A percentile compares a stretch with the other conserved stretches of the same genome.
These are phyloP conservation scores for Drosophila birchii DNA, from an alignment of 2,888 invertebrate species.

Conservation along the genomic window DNA sequence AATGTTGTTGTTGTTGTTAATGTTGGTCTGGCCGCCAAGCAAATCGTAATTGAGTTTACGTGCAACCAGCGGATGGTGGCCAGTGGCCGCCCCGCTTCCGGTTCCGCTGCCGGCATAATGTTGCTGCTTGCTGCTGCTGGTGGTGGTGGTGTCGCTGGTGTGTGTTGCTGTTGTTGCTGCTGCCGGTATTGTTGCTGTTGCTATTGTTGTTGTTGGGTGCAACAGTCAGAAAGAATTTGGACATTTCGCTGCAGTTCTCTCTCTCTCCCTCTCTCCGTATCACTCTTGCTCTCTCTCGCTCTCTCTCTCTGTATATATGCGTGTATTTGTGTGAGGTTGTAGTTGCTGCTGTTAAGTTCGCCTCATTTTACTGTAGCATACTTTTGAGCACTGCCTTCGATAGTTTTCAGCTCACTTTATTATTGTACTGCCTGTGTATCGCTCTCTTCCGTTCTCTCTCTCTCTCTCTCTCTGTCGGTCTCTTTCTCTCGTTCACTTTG, in stretches of 20 bases:
- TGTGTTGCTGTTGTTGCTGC: constrained; percentile 48
- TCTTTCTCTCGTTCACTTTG: constrained; percentile 54
- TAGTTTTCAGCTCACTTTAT: constrained; percentile 33
- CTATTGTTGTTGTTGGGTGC: constrained; percentile 64
- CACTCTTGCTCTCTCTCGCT: constrained; percentile 18
- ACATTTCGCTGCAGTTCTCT: constrained; percentile 74
- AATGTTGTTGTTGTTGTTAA: constrained; percentile 63
- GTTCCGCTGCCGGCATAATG: constrained; percentile 56
- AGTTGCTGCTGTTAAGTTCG: constrained; percentile 58
- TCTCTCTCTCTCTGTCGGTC: neutral
- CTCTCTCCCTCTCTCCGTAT: constrained; percentile 24
- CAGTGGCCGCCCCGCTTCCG: constrained; percentile 31
- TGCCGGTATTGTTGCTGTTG: constrained; percentile 47
- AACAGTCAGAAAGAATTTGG: constrained; percentile 79
- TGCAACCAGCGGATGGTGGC: constrained; percentile 60
- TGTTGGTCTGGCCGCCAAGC: constrained; percentile 48
- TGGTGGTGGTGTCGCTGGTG: constrained; percentile 48
- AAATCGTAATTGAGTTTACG: constrained; percentile 76
- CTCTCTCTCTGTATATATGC: constrained; percentile 7
- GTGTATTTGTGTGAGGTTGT: constrained; percentile 1
- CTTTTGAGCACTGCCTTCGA: constrained; percentile 57
- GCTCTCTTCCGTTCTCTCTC: constrained; percentile 17
- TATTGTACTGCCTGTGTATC: constrained; percentile 62
- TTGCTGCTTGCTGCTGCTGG: constrained; percentile 21
- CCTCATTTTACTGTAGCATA: constrained; percentile 62